Evolutionary conservation across 2,113 vertebrate genomes (phyloP), one percentile per base, ranked within the genome.

Genomic region (Crotophaga sulcirostris): DNA sequence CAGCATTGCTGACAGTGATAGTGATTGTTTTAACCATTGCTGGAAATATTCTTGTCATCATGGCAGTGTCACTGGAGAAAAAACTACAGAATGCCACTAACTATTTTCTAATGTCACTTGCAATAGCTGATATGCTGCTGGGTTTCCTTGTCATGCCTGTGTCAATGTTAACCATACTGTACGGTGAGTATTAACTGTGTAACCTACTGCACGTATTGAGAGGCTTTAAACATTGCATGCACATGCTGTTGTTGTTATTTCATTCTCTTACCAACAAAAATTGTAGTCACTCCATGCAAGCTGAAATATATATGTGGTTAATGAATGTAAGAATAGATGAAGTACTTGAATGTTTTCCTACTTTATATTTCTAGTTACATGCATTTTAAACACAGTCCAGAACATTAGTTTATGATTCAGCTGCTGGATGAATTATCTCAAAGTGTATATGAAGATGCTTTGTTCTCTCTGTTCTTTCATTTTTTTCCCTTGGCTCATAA

Each of bases 81-180:
- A 99, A 99, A 96, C 98, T 99, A 93, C 99, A 99, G 97, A 99
- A 99, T 31, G 99, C 99, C 95, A 99, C 99, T 63, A 99, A 99
- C 98, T 99, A 99, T 91, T 99, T 99, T 97, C 96, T 99, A 97
- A 99, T 99, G 99, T 99, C 99, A n/a, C 98, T 99, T 95, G 99
- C 99, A 10, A 98, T 99, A 77, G 98, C 99, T 25, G 99, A 99
- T 95, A 99, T 99, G 99, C 98, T 99, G 89, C 98, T 99, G 78
- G 99, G 99, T 88, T 98, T 99, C 96, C 96, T 99, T 96, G 99
- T 99, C 97, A 99, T 99, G 99, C 99, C 99, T 2, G 98, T 99
- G 90, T 99, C 99, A 97, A 99, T 99, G 98, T 95, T 99, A 98
- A 99, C 98, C 95, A 99, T 99, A 94, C 97, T 99, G 18, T 99